A percentile compares a stretch with the other conserved stretches of the same genome.
phyloP scores from a whole-genome alignment of 2,113 vertebrate species.

The Urocolius indicus region DNA sequence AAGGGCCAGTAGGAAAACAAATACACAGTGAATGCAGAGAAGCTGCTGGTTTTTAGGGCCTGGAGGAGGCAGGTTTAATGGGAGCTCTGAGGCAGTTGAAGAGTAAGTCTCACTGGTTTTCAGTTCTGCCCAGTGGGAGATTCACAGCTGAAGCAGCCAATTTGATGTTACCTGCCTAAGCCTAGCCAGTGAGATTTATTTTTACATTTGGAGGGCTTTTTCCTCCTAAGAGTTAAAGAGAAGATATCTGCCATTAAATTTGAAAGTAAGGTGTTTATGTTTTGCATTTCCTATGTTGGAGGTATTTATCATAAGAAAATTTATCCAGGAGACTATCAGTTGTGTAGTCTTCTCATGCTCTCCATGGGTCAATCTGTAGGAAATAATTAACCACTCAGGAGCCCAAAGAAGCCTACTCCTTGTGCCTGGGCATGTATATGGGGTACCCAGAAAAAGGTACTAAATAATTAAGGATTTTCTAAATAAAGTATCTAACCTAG shows the following conservation, averaged over 20 bases:
- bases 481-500: not conserved
- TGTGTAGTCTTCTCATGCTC: not conserved
- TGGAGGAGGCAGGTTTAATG: not conserved
- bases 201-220: not conserved
- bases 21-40: not conserved
- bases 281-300: not conserved
- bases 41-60: not conserved
- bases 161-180: not conserved
- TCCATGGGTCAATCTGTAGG: not conserved
- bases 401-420: not conserved
- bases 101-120: not conserved
- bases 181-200: not conserved
- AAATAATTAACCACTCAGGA: not conserved
- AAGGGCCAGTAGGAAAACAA: not conserved
- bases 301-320: not conserved
- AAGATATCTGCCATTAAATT: not conserved
- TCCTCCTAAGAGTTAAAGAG: not conserved
- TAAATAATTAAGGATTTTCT: not conserved
- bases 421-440: not conserved
- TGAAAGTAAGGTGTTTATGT: not conserved
- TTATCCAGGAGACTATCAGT: not conserved
- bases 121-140: not conserved
- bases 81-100: not conserved
- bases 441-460: fast-evolving
- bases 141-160: fast-evolving